Evolutionary conservation across 2,888 invertebrate genomes (phyloP).

Genomic region (Drosophila villosipedis): DNA sequence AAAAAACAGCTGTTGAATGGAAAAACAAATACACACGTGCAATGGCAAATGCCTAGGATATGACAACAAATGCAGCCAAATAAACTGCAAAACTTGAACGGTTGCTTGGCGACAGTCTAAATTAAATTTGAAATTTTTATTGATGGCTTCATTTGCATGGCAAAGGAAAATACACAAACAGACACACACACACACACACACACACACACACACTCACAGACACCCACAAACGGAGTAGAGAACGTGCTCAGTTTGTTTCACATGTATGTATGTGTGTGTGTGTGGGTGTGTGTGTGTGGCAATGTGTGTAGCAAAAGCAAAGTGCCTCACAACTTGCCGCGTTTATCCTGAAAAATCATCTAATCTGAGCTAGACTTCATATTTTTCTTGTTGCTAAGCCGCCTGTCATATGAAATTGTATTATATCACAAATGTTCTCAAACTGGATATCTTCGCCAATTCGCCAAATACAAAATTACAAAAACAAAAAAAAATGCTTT

Average conservation of each 20-base stretch:
- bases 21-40: constrained; percentile 56
- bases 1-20: constrained; percentile 72
- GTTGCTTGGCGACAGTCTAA: constrained; percentile 53
- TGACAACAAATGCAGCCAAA: constrained; percentile 52
- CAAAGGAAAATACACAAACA: constrained; percentile 30
- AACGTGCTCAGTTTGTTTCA: constrained; percentile 34
- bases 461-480: not conserved
- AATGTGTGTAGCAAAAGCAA: constrained; percentile 30
- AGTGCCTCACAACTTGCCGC: constrained; percentile 64
- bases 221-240: not conserved
- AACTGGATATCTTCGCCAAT: not conserved
- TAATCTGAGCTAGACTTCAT: constrained; percentile 79
- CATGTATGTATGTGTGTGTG: constrained; percentile 12
- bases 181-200: constrained; percentile 3
- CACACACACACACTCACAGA: not conserved
- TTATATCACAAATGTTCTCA: constrained; percentile 26
- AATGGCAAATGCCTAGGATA: constrained; percentile 35
- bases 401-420: constrained; percentile 67
- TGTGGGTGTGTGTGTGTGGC: constrained; percentile 13
- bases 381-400: constrained; percentile 77
- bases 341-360: constrained; percentile 80
- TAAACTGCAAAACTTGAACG: constrained; percentile 49
- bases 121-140: constrained; percentile 67
- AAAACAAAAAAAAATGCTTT: not conserved
- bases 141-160: constrained; percentile 75